Percentiles rank a stretch among this genome's conserved stretches.
phyloP scores from a whole-genome alignment of 2,888 invertebrate genomes.

The Macaria liturata region DNA sequence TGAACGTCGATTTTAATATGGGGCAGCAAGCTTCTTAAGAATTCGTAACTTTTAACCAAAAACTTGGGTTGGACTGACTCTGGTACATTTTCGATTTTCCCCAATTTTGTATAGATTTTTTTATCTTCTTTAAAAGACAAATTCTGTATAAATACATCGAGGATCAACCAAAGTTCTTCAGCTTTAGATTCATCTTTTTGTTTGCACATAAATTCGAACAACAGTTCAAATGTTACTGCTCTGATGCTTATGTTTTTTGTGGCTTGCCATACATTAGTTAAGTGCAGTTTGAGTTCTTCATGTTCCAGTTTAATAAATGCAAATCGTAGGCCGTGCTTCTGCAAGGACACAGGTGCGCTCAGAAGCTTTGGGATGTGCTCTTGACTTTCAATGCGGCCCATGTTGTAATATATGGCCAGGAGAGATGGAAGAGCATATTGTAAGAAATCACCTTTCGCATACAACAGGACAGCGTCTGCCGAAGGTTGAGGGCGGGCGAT shows the following conservation, averaged over 20 bases:
- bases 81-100: conserved; percentile 45
- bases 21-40: conserved; percentile 46
- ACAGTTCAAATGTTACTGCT: conserved; percentile 55
- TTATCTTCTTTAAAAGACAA: conserved; percentile 58
- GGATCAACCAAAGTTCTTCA: conserved; percentile 48
- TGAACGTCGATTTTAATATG: conserved; percentile 36
- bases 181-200: conserved; percentile 47
- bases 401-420: conserved; percentile 58
- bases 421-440: conserved; percentile 63
- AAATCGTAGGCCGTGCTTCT: conserved; percentile 64
- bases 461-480: conserved; percentile 53
- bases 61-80: conserved; percentile 46
- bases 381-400: conserved; percentile 42
- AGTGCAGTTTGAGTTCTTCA: conserved; percentile 46
- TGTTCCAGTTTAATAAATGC: conserved; percentile 52
- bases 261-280: conserved; percentile 52
- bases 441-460: conserved; percentile 65
- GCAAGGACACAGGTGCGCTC: conserved; percentile 59
- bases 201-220: conserved; percentile 50
- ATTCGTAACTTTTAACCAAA: conserved; percentile 54
- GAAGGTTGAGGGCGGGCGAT: conserved; percentile 58
- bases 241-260: conserved; percentile 61
- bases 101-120: conserved; percentile 51
- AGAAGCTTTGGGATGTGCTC: conserved; percentile 51
- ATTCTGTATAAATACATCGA: conserved; percentile 57